Conservation (phyloP, 2,113 vertebrate species). For the Theristicus caerulescens region DNA sequence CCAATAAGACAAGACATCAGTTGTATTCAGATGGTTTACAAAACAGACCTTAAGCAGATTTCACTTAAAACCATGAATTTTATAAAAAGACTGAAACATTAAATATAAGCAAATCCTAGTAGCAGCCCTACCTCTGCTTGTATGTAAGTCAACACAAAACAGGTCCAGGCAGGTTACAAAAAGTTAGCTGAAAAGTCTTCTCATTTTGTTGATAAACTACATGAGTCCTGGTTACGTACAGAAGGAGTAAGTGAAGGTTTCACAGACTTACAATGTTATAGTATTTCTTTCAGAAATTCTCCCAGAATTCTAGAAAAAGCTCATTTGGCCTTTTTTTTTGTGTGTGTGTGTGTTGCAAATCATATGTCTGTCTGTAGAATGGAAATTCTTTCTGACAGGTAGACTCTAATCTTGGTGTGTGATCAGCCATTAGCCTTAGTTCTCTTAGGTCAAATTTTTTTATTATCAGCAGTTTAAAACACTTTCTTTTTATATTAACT, state of each 20-base stretch:
- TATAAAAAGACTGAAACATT: background rate
- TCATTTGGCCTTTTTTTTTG: background rate
- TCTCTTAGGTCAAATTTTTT: background rate
- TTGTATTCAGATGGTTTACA: background rate
- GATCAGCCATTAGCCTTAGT: background rate
- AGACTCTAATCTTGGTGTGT: background rate
- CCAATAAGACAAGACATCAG: background rate
- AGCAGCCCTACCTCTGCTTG: background rate
- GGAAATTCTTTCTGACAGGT: background rate
- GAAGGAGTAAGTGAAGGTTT: background rate
- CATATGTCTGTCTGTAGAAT: background rate
- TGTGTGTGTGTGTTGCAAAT: background rate
- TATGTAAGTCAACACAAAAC: background rate
- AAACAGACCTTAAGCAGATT: background rate
- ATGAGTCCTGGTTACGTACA: accelerated
- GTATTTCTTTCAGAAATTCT: background rate
- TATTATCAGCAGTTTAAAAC: background rate
- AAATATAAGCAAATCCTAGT: background rate
- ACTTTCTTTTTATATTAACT: background rate
- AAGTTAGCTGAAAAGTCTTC: background rate
- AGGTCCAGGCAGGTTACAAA: background rate
- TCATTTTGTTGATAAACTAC: background rate
- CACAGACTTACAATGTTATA: background rate
- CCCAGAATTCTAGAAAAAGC: background rate
- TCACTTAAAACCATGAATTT: background rate